A percentile compares a stretch with the other conserved stretches of the same genome.
These are phyloP conservation scores for Romanogobio albipinnatus DNA, from an alignment of 2,113 vertebrate genomes.

Conservation along the genomic window DNA sequence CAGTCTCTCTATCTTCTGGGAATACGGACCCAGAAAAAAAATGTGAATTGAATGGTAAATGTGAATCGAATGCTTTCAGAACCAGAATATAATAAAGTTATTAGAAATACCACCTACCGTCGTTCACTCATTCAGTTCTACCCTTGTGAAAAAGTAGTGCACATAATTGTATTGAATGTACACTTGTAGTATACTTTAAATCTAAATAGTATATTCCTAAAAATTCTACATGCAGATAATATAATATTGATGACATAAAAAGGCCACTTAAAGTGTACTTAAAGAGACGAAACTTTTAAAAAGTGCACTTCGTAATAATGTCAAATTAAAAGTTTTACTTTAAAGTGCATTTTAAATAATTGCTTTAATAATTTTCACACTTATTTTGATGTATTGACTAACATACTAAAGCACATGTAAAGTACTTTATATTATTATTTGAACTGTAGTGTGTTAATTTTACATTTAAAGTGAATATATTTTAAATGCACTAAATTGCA, in stretches of 20 bases:
- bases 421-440: neutral
- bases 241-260: neutral
- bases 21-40: neutral
- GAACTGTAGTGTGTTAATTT: neutral
- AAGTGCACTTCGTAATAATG: neutral
- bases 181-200: too few species aligned
- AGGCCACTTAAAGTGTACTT: neutral
- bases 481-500: neutral
- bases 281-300: neutral
- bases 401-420: neutral
- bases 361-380: neutral
- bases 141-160: neutral
- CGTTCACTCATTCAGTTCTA: neutral
- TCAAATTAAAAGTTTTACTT: neutral
- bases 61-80: neutral
- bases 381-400: neutral
- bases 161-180: neutral
- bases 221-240: neutral
- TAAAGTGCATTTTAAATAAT: neutral
- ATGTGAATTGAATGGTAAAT: neutral
- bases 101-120: neutral
- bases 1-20: neutral
- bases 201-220: neutral
- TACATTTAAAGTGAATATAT: neutral
- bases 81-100: neutral